These are phyloP conservation scores for Centropristis striata DNA, from an alignment of 2,113 vertebrate species.

Conservation along the genomic window DNA sequence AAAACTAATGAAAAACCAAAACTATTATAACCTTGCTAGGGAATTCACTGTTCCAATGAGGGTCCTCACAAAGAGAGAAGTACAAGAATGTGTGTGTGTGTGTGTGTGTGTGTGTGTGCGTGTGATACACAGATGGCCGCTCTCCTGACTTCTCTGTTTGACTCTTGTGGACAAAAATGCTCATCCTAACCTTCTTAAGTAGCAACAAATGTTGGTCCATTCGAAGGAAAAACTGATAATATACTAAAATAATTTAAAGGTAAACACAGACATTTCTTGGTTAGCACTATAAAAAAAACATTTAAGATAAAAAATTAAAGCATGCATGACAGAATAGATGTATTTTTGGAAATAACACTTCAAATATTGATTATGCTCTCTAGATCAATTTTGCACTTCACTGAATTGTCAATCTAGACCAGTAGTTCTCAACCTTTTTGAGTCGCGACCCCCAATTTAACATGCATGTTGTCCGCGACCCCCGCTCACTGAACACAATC, in stretches of 20 bases:
- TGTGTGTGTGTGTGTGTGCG: constrained; percentile 33
- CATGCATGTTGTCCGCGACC: no score
- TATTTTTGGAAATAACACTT: not conserved
- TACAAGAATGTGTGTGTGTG: constrained; percentile 24
- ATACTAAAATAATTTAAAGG: not conserved
- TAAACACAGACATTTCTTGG: not conserved
- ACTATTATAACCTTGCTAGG: no score
- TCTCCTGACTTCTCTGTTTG: constrained; percentile 76
- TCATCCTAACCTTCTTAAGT: constrained; percentile 5
- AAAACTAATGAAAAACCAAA: no score
- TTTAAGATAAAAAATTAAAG: not conserved
- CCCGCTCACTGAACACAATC: no score
- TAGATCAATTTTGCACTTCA: not conserved
- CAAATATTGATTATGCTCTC: not conserved
- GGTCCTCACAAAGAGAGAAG: no score
- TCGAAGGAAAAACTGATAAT: not conserved
- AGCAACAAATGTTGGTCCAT: not conserved
- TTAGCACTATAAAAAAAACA: not conserved
- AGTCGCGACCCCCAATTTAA: no score
- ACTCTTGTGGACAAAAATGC: constrained; percentile 57
- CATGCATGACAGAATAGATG: not conserved
- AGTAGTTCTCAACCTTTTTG: no score
- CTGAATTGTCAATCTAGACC: no score
- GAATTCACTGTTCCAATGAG: no score
- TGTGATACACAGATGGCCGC: constrained; percentile 80